These are phyloP conservation scores for Cranoglanis bouderius DNA, from an alignment of 2,113 vertebrate genomes.

Conservation along the genomic window DNA sequence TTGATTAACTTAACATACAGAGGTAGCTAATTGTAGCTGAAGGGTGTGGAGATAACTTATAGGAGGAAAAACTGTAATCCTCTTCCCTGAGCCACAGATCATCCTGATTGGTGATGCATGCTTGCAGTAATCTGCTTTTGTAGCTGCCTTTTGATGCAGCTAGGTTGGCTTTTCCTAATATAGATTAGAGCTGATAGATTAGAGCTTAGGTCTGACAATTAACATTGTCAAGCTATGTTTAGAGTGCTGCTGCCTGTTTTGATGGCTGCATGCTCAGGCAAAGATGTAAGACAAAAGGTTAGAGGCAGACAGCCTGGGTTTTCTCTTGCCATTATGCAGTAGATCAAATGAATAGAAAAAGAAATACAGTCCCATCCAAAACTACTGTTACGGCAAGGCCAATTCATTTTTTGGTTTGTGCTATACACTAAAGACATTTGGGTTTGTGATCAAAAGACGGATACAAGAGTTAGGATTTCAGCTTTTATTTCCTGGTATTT, in stretches of 20 bases:
- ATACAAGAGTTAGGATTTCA: no score
- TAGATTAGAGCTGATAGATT: slow-evolving; percentile 38
- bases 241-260: slow-evolving; percentile 16
- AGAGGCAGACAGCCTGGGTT: slow-evolving; percentile 20
- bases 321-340: slow-evolving; percentile 25
- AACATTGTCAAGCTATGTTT: slow-evolving; percentile 29
- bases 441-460: no score
- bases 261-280: slow-evolving; percentile 15
- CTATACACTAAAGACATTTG: no score
- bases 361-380: not conserved
- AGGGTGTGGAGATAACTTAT: not conserved
- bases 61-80: not conserved
- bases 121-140: slow-evolving; percentile 24
- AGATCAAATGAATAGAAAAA: slow-evolving; percentile 31
- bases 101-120: not conserved
- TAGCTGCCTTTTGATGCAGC: slow-evolving; percentile 10
- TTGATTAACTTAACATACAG: not conserved
- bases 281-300: slow-evolving; percentile 32
- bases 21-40: not conserved
- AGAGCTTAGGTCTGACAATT: slow-evolving; percentile 34
- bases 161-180: slow-evolving; percentile 23
- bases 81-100: not conserved
- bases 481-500: no score
- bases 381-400: no score
- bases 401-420: no score